phyloP scores from a whole-genome alignment of 2,797 vertebrate genomes.

The Smutsia temminckii region DNA sequence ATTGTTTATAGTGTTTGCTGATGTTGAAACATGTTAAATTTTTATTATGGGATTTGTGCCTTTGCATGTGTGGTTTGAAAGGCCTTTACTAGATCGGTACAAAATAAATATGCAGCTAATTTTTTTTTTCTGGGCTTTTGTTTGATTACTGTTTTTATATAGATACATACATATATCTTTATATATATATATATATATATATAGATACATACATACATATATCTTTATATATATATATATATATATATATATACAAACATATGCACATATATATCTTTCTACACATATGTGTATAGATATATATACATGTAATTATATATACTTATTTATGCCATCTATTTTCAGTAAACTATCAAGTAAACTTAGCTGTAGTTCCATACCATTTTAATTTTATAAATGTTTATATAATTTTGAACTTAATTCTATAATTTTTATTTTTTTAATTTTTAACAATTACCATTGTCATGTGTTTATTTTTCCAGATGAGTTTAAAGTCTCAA shows the following conservation, averaged over 20 bases:
- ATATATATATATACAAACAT: neutral
- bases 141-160: neutral
- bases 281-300: too few species aligned
- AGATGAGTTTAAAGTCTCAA: neutral
- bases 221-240: neutral
- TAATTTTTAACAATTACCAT: neutral
- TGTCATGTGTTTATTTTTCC: neutral
- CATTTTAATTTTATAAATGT: neutral
- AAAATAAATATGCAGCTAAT: neutral
- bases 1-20: neutral
- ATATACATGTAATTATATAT: neutral
- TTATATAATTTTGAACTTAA: too few species aligned
- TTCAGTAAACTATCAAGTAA: neutral
- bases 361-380: neutral
- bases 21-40: neutral
- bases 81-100: neutral
- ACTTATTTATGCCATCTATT: neutral
- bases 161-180: neutral
- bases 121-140: neutral
- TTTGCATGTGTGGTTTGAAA: neutral
- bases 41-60: neutral
- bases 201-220: too few species aligned
- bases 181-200: neutral
- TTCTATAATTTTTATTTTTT: neutral
- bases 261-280: neutral